These are phyloP conservation scores for Hedychridium roseum DNA, from an alignment of 2,888 invertebrate genomes.

Conservation along the genomic window DNA sequence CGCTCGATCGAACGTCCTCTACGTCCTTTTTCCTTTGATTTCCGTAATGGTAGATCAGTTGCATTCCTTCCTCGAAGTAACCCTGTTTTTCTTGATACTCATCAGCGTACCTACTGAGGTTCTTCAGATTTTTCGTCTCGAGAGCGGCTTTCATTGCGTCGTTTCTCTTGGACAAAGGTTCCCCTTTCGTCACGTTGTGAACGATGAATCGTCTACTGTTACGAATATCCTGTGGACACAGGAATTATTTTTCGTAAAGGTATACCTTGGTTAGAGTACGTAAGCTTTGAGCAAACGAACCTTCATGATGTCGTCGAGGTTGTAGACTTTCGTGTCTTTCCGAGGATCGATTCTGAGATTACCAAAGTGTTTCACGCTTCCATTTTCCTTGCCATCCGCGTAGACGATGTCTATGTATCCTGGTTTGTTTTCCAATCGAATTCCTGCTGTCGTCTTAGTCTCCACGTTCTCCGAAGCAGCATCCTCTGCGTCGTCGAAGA, in stretches of 20 bases:
- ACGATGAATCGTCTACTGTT: constrained; percentile 46
- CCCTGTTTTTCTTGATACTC: constrained; percentile 56
- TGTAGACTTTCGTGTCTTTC: constrained; percentile 41
- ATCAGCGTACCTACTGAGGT: constrained; percentile 54
- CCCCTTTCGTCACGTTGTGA: constrained; percentile 57
- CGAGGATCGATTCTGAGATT: constrained; percentile 40
- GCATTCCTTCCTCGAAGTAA: constrained; percentile 59
- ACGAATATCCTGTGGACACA: constrained; percentile 43
- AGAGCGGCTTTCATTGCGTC: constrained; percentile 43
- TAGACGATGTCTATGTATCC: constrained; percentile 58
- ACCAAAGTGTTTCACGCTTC: constrained; percentile 45
- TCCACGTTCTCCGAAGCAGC: constrained; percentile 19
- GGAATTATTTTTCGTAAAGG: neutral
- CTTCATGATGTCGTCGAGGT: constrained; percentile 45
- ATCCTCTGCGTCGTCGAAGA: neutral
- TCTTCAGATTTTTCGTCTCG: constrained; percentile 46
- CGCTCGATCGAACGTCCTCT: constrained; percentile 17
- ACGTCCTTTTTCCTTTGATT: constrained; percentile 9
- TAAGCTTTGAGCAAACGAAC: constrained; percentile 19
- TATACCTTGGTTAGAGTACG: neutral
- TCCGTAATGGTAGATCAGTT: constrained; percentile 58
- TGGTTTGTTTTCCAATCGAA: constrained; percentile 26
- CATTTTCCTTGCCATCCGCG: constrained; percentile 38
- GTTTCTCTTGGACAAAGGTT: constrained; percentile 51
- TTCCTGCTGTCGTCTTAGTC: neutral